Conservation (phyloP, 2,888 invertebrate species). For the Kryphioiulus occultus region DNA sequence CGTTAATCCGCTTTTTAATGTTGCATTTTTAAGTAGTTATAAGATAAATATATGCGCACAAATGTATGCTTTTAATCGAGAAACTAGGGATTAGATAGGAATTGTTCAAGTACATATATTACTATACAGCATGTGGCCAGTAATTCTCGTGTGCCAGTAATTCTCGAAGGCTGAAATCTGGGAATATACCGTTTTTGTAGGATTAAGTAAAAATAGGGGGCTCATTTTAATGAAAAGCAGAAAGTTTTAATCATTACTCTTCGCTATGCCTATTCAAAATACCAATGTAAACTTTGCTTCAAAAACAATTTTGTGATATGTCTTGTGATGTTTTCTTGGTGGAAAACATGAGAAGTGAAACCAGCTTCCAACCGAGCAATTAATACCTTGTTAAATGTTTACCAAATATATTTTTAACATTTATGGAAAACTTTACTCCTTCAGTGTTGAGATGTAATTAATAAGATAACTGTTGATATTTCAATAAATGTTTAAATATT, state of each 20-base stretch:
- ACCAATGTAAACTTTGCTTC: background rate
- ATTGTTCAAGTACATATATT: background rate
- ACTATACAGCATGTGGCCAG: too few relatives aligned
- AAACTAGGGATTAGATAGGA: background rate
- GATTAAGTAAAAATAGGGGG: background rate
- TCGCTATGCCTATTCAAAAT: background rate
- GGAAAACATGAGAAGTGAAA: background rate
- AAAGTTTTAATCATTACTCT: background rate
- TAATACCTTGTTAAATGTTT: background rate
- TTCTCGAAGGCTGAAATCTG: too few relatives aligned
- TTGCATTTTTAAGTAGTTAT: background rate
- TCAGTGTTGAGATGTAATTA: background rate
- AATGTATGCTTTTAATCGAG: background rate
- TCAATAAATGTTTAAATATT: constrained; percentile 31
- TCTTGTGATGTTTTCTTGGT: background rate
- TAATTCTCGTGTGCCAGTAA: too few relatives aligned
- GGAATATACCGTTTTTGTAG: too few relatives aligned
- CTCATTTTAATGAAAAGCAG: background rate
- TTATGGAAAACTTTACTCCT: constrained; percentile 8
- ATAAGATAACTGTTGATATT: background rate
- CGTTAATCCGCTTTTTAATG: background rate
- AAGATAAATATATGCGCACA: background rate
- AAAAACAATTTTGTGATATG: background rate
- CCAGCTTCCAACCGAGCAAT: background rate
- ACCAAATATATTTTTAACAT: constrained; percentile 26